Conservation (phyloP, 2,797 vertebrate genomes). For the Dallia pectoralis region DNA sequence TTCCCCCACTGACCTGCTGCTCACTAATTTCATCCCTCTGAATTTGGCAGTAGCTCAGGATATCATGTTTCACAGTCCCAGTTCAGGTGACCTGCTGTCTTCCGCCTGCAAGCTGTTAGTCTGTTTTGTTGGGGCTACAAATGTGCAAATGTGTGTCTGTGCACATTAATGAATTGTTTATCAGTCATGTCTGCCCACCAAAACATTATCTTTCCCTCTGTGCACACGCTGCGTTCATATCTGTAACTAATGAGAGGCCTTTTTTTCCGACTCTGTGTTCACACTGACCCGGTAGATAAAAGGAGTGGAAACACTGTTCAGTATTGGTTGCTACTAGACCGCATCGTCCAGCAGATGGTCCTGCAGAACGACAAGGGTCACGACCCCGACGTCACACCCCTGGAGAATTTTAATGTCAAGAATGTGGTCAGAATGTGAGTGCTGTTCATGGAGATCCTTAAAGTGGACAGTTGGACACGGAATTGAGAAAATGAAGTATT, state of each 20-base stretch:
- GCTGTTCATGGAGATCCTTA: slow-evolving; percentile 2
- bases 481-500: background rate
- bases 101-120: background rate
- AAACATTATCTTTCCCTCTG: background rate
- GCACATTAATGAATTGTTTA: background rate
- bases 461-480: background rate
- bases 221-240: background rate
- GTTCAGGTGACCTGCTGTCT: background rate
- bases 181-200: background rate
- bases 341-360: slow-evolving; percentile 97
- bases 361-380: slow-evolving; percentile 97
- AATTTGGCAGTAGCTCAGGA: background rate
- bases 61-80: background rate
- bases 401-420: slow-evolving; percentile 99
- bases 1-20: background rate
- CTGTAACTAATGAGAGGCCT: background rate
- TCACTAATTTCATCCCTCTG: background rate
- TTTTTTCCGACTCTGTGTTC: background rate
- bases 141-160: background rate
- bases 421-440: slow-evolving; percentile 97
- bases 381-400: slow-evolving; percentile 90
- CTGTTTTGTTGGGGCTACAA: background rate
- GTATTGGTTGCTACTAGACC: slow-evolving; percentile 96
- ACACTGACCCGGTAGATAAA: slow-evolving; percentile 78
- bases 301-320: slow-evolving; percentile 96